Evolutionary conservation across 2,888 invertebrate species (phyloP), one percentile per base, ranked within the genome.

Genomic region (Nomada fabriciana): DNA sequence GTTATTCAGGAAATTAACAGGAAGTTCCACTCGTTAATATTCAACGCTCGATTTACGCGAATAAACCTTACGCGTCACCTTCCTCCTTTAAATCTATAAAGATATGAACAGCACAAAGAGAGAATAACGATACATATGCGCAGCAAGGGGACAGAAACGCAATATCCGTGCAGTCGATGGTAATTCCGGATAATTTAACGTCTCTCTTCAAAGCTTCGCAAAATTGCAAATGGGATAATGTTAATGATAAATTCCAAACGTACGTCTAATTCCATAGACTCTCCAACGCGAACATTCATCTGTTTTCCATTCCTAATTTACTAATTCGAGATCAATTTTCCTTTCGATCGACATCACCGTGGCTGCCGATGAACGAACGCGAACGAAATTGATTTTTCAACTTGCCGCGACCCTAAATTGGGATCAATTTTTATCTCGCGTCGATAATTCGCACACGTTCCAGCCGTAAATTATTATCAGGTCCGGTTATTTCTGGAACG

Each of bases 1-100:
- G 47, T 47, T 47, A 47, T 47, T 47, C 47, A 15, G 15, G 47
- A 47, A 11, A 15, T 47, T 47, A 13, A 13, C 67, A 75, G 75
- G 67, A 75, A 80, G 59, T 75, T 68, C 80, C 74, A 71, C 59
- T 70, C 43, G 36, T 82, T 82, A 75, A 80, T 82, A 82, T 80
- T 82, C 80, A 70, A 74, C 65, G 60, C 60, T 74, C 74, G 73
- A 79, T 65, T 69, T 74, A 70, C 68, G 73, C 55, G 55, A 50
- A 74, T 69, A 74, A 67, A 25, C 25, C 25, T 25, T 25, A 25
- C 25, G 25, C 52, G 57, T 65, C 47, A 55, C 4, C 13, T 61
- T 55, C n/a, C 13, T 13, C 15, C 15, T 25, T 53, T 53, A 43
- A 52, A 11, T 43, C 29, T 11, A 15, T 61, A 25, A 36, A n/a